phyloP scores from a whole-genome alignment of 2,888 invertebrate genomes.

The Phalera bucephala region DNA sequence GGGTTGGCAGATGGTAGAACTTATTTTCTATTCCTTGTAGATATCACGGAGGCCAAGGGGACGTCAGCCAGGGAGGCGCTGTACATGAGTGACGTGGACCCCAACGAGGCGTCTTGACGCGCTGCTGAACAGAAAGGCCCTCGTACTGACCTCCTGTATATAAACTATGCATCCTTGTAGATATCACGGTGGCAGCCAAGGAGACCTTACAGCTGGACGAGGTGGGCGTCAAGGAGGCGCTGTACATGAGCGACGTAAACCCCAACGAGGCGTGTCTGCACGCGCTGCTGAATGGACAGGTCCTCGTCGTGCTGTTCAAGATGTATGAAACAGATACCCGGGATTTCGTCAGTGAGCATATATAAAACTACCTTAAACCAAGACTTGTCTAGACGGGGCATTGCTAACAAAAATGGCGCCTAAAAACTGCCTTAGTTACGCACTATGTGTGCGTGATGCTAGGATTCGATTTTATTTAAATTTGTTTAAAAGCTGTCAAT shows the following conservation, averaged over 20 bases:
- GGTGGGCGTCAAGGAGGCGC: conserved; percentile 45
- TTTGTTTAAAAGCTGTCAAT: too few species aligned
- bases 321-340: conserved; percentile 60
- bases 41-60: conserved; percentile 65
- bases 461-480: too few species aligned
- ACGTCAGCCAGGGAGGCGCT: conserved; percentile 53
- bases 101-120: conserved; percentile 69
- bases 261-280: conserved; percentile 69
- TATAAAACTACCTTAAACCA: too few species aligned
- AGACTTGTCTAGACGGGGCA: too few species aligned
- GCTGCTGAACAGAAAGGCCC: conserved; percentile 48
- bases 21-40: too few species aligned
- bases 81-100: conserved; percentile 75
- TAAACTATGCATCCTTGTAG: too few species aligned
- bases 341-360: conserved; percentile 63
- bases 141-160: too few species aligned
- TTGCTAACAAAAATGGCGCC: too few species aligned
- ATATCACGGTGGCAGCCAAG: conserved; percentile 60
- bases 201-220: conserved; percentile 56
- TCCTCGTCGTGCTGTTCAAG: conserved; percentile 65
- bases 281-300: conserved; percentile 54
- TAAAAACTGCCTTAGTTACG: too few species aligned
- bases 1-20: too few species aligned
- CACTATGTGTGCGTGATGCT: too few species aligned
- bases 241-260: conserved; percentile 76